Base-by-base conservation (phyloP, 2,797 vertebrate genomes). In the Fundulus diaphanus region DNA sequence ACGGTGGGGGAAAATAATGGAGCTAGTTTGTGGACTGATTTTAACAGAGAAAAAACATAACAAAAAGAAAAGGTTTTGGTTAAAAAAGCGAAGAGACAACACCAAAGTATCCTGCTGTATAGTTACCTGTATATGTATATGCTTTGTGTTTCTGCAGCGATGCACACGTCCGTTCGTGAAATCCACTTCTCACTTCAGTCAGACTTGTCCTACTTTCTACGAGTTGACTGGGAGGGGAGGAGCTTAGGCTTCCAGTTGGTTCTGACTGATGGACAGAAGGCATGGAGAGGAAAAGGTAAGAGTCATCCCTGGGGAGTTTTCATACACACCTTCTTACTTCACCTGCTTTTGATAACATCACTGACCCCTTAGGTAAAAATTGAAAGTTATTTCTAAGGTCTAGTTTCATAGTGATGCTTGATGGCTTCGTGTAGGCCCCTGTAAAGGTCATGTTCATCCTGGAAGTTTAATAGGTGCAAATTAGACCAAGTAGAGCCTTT, bases 261-360 rank as follows among this genome's bases (percentile, higher is more conserved):
- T 65, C 95, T 99, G 65, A 97, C 92, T 56, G 96, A 99, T 82
- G 96, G 96, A 57, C 92, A 93, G 15, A 91, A 88, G 31, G 97
- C 96, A 0, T 99, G 98, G 98, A 94, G 85, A 74, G 97, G 97
- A 72, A 92, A 95, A 94, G 97, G 98, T 99, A 95, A 81, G 93
- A 54, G 1, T 42, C 22, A n/a, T 12, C 35, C 12, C 11, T n/a
- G 15, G 11, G 24, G 5, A 65, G 22, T 40, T n/a, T 42, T n/a
- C 24, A 7, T 59, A 8, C 56, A 18, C 15, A 18, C 56, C 31
- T 5, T 65, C 33, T 5, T 18, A 12, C 22, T 40, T 65, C 35
- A 65, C 3, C 20, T 35, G 20, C 9, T 3, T 63, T 12, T 63
- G 16, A 20, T 20, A 40, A 65, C 20, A 6, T 40, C 35, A n/a